Evolutionary conservation across 2,888 invertebrate genomes (phyloP), one percentile per base, ranked within the genome.

Genomic region (Sussaba pulchella): DNA sequence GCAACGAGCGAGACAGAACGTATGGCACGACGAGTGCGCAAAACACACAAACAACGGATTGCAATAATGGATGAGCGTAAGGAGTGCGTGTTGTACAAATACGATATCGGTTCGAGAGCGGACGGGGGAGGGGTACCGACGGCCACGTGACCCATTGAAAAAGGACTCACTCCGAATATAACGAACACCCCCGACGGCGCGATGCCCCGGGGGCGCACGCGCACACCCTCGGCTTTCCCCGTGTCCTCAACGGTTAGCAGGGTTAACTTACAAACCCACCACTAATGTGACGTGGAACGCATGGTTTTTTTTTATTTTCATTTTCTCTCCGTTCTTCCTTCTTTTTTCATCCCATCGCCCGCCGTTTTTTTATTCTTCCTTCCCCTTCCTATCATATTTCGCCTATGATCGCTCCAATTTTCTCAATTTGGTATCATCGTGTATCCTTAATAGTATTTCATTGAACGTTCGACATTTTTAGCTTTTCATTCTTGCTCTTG

Each of bases 21-120:
- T 78, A 83, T 14, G 14, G 85, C 85, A 85, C 82, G 83, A 84
- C 47, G 84, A 83, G 82, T 82, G 77, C 61, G 80, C 59, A 88
- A 90, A 90, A 90, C 89, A 90, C 87, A 89, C 90, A 91, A 91
- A 91, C 90, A 91, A 87, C 89, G 88, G 88, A 91, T 90, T 88
- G 89, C 89, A 90, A 91, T 90, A 91, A 91, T 91, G 88, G 89
- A 88, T 88, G 90, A 82, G 85, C 84, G 88, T 85, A 81, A 83
- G 78, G 84, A 87, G 87, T 88, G 86, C 89, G 91, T 90, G 90
- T 89, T 89, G 89, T 91, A 91, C 91, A 91, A 91, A 91, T 91
- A 90, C 91, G 90, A 91, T 91, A 91, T 91, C 88, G 90, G 89
- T 82, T 87, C 84, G 87, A 87, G 87, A 89, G 89, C 75, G 59